Conservation (phyloP, 2,797 vertebrate genomes). For the Tokudaia tokunoshimensis region DNA sequence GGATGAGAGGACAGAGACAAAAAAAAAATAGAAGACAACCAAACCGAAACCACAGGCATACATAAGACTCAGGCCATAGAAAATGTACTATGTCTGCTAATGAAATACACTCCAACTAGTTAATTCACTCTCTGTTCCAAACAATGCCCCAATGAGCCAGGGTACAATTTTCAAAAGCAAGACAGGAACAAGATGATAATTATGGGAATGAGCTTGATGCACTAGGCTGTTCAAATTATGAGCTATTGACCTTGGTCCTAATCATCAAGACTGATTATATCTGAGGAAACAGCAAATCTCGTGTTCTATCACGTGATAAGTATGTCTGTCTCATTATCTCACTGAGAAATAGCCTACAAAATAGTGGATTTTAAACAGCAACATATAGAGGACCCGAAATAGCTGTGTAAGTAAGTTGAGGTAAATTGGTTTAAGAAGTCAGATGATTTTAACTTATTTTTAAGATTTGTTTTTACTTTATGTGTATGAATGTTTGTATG, state of each 20-base stretch:
- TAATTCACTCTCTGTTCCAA: not conserved
- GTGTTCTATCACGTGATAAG: too few species aligned
- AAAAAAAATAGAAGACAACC: not conserved
- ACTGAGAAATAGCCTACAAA: not conserved
- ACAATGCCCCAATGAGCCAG: not conserved
- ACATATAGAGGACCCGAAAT: not conserved
- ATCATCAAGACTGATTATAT: not conserved
- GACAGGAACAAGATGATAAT: not conserved
- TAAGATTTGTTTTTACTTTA: not conserved
- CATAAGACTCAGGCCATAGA: not conserved
- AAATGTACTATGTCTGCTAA: not conserved
- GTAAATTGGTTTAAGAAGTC: not conserved
- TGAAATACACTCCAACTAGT: conserved; percentile 24
- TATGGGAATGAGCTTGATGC: not conserved
- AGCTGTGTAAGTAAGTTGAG: not conserved
- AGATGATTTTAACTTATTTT: not conserved
- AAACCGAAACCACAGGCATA: not conserved
- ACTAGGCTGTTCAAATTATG: not conserved
- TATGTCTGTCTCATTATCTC: not conserved
- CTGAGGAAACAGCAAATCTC: not conserved
- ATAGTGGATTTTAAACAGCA: conserved; percentile 33
- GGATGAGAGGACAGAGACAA: too few species aligned
- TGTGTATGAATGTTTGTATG: not conserved
- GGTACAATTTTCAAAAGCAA: not conserved
- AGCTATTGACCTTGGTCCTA: not conserved